Base-by-base conservation (phyloP, 2,888 invertebrate species). In the Drosophila rellima region DNA sequence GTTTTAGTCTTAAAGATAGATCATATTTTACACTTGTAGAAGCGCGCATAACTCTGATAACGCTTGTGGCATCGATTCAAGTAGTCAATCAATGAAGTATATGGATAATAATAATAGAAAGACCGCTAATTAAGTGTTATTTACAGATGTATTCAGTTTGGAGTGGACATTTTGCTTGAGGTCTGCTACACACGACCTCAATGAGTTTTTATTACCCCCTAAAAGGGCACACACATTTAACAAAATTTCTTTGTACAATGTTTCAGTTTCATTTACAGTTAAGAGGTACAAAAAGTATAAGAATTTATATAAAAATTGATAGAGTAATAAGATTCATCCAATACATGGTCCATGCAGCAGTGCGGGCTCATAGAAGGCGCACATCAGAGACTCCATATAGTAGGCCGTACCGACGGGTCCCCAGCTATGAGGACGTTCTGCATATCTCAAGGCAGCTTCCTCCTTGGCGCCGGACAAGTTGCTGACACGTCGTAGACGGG, bases 341-440 rank as follows among this genome's bases (percentile, higher is more conserved):
- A 89, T 97, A 98, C 98, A 98, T 94, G 97, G 97, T 92, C 97
- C 97, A 94, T 98, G 97, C 82, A 97, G 97, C 89, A 94, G 93
- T 62, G 95, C 94, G 72, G 88, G 90, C 80, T 95, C 96, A 89
- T 96, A 96, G 77, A 96, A 95, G 90, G 95, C 95, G 76, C 96
- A 96, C 90, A 96, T 94, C 91, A 96, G 93, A 66, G 97, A 97
- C 81, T 96, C 95, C 74, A 96, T 94, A 76, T 90, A 90, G 74
- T 82, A 89, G 65, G 80, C 87, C 81, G 90, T 92, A 87, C 92
- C 92, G 33, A 91, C 87, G 15, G 92, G 93, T 63, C 92, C 93
- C 93, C 93, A 93, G 74, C 93, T 93, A 52, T 90, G 90, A 6
- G 92, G 91, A 18, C 93, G 90, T 51, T 82, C 70, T 5, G 85